Conservation (phyloP, 2,888 invertebrate genomes). For the Andrena bicolor region DNA sequence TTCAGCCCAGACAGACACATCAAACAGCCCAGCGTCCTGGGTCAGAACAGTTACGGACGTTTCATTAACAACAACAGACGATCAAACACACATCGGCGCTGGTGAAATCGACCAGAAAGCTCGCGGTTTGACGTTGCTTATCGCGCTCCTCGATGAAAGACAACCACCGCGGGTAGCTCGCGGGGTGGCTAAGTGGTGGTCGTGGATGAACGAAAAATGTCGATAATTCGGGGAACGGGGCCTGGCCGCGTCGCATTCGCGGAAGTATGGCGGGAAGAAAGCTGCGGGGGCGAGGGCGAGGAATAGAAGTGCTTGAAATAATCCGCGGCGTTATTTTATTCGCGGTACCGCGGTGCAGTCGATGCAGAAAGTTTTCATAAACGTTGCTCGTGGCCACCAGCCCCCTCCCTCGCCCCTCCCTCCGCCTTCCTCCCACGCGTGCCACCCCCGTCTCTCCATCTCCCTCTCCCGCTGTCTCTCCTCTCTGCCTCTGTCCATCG, state of each 20-base stretch:
- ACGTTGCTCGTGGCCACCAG: slow-evolving; percentile 74
- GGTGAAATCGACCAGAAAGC: neutral
- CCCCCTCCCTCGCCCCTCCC: neutral
- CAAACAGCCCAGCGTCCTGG: neutral
- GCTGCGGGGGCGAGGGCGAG: neutral
- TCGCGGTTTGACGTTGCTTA: slow-evolving; percentile 49
- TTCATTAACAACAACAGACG: slow-evolving; percentile 43
- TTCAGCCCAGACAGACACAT: neutral
- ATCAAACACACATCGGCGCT: slow-evolving; percentile 10
- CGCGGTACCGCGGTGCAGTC: slow-evolving; percentile 66
- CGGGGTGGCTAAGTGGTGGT: slow-evolving; percentile 43
- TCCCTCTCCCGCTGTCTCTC: neutral
- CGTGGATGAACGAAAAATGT: slow-evolving; percentile 53
- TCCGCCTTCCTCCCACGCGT: slow-evolving; percentile 10
- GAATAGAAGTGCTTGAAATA: slow-evolving; percentile 51
- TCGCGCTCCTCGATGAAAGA: slow-evolving; percentile 33
- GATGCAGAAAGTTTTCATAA: slow-evolving; percentile 82
- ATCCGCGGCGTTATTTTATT: slow-evolving; percentile 72
- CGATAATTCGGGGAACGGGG: slow-evolving; percentile 58
- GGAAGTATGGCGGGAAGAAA: slow-evolving; percentile 3
- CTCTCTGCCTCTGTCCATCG: slow-evolving; percentile 1
- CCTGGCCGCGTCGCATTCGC: slow-evolving; percentile 26
- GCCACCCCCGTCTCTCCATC: neutral
- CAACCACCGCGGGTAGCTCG: neutral
- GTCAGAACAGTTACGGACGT: slow-evolving; percentile 19